Conservation (phyloP, 2,888 invertebrate species). For the Agrotis segetum region DNA sequence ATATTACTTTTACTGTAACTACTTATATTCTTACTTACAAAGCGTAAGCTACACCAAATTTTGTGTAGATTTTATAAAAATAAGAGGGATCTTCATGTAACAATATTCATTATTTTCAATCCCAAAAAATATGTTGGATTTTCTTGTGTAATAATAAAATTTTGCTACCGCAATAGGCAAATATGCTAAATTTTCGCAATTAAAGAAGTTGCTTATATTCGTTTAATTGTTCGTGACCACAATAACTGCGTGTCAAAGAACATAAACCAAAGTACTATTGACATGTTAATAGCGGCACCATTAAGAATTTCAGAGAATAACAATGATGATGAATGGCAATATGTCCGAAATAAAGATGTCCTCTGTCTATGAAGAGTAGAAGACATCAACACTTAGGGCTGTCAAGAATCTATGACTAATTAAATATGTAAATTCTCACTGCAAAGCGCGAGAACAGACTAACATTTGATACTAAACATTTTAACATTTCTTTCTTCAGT, state of each 20-base stretch:
- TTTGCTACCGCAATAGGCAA: not conserved
- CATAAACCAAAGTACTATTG: slow-evolving; percentile 67
- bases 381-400: slow-evolving; percentile 67
- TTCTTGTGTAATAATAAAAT: not conserved
- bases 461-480: no score
- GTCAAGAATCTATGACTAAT: slow-evolving; percentile 46
- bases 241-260: slow-evolving; percentile 50
- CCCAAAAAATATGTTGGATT: not conserved
- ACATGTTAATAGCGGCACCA: slow-evolving; percentile 70
- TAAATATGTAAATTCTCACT: slow-evolving; percentile 7
- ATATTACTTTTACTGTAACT: no score
- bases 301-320: slow-evolving; percentile 81
- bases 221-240: slow-evolving; percentile 26
- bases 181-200: slow-evolving; percentile 7
- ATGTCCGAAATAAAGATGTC: slow-evolving; percentile 81
- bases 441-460: slow-evolving; percentile 1
- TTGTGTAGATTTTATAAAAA: not conserved
- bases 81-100: no score
- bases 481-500: no score
- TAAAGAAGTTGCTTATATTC: slow-evolving; percentile 15
- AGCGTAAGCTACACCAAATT: not conserved
- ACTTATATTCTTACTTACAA: not conserved
- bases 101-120: not conserved
- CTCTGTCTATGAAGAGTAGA: slow-evolving; percentile 66
- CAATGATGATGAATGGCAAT: slow-evolving; percentile 82